Evolutionary conservation across 2,113 vertebrate genomes (phyloP).

Genomic region (Rhinopomastus cyanomelas): DNA sequence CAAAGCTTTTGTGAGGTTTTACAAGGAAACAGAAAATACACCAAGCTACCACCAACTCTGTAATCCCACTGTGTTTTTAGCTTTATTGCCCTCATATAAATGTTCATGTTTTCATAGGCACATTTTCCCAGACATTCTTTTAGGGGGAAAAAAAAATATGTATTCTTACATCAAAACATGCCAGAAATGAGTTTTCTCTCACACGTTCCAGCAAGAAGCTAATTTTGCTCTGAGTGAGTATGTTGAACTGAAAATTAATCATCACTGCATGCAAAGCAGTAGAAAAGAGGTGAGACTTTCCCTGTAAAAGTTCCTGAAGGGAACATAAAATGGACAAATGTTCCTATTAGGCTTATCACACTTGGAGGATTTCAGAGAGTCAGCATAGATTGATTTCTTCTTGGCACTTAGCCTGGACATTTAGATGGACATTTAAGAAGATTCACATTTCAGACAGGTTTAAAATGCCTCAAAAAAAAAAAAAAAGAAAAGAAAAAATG

Average conservation of each 20-base stretch:
- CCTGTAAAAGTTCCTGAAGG: slow-evolving; percentile 20
- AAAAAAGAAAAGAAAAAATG: not conserved
- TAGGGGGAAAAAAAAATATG: not conserved
- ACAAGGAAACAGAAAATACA: not conserved
- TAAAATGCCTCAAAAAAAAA: not conserved
- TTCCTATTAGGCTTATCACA: slow-evolving; percentile 30
- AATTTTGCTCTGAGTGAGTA: not conserved
- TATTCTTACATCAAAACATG: not conserved
- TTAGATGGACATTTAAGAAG: slow-evolving; percentile 17
- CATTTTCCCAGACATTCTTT: not conserved
- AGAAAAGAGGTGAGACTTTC: not conserved
- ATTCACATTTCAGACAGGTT: not conserved
- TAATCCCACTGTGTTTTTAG: not conserved
- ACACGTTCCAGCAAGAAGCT: not conserved
- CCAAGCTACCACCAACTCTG: rapidly evolving
- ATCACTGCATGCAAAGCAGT: not conserved
- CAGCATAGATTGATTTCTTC: slow-evolving; percentile 25
- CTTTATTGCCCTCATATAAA: not conserved
- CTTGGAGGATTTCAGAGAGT: slow-evolving; percentile 24
- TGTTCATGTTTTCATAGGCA: not conserved
- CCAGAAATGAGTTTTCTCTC: not conserved
- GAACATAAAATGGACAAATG: slow-evolving; percentile 36
- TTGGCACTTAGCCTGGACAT: not conserved
- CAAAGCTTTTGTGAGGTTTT: not conserved
- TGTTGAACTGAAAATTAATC: slow-evolving; percentile 6